Evolutionary conservation across 2,888 invertebrate species (phyloP).

Genomic region (Plebejus anna): DNA sequence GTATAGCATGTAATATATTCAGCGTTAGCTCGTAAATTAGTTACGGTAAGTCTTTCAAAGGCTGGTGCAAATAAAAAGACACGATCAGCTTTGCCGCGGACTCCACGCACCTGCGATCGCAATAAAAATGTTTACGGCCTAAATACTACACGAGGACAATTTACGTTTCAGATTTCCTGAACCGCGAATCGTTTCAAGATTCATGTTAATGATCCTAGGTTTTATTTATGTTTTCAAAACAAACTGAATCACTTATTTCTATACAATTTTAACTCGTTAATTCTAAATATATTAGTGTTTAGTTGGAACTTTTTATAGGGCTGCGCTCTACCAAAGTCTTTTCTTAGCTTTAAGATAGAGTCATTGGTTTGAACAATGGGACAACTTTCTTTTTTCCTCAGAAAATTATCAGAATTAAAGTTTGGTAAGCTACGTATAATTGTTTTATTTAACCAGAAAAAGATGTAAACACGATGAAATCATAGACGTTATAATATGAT

Average conservation of each 20-base stretch:
- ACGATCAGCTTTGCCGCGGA: slow-evolving; percentile 56
- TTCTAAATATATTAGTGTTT: background rate
- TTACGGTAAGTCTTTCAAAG: slow-evolving; percentile 37
- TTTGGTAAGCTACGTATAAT: background rate
- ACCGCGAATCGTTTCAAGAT: slow-evolving; percentile 44
- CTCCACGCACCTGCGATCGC: slow-evolving; percentile 65
- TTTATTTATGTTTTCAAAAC: slow-evolving; percentile 23
- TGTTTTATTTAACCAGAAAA: background rate
- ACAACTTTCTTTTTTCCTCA: background rate
- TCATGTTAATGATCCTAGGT: slow-evolving; percentile 32
- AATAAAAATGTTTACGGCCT: slow-evolving; percentile 63
- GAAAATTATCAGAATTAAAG: background rate
- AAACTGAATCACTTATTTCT: background rate
- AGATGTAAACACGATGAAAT: background rate
- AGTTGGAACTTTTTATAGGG: background rate
- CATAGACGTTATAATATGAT: background rate
- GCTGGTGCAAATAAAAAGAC: slow-evolving; percentile 49
- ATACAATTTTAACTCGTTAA: background rate
- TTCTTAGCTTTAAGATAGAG: background rate
- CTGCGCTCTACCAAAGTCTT: background rate
- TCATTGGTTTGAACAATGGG: background rate
- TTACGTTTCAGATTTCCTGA: slow-evolving; percentile 46
- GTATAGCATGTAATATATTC: background rate
- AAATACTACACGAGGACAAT: slow-evolving; percentile 52
- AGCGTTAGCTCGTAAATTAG: slow-evolving; percentile 27